Percentiles rank a stretch among this genome's conserved stretches.
phyloP scores from a whole-genome alignment of 2,797 vertebrate species.

The Pelochelys cantorii region DNA sequence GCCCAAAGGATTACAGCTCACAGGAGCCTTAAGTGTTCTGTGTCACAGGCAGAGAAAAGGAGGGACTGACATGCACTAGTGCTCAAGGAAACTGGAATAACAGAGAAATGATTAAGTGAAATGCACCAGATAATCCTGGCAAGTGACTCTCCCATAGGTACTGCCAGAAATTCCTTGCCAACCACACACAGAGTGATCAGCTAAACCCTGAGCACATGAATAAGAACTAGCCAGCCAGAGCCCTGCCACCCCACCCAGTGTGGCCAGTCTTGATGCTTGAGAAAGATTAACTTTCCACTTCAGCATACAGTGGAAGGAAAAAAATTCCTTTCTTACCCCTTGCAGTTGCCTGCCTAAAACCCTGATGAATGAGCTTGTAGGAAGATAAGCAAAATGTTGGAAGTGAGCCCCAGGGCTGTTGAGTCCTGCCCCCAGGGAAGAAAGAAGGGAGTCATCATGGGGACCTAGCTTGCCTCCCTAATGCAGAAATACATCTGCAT shows the following conservation, averaged over 20 bases:
- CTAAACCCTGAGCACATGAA: neutral
- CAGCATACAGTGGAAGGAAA: neutral
- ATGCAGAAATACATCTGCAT: neutral
- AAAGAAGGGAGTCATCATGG: neutral
- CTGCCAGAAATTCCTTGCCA: neutral
- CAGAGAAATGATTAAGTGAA: neutral
- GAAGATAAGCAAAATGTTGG: neutral
- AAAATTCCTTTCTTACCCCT: neutral
- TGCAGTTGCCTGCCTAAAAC: neutral
- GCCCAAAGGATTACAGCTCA: no score
- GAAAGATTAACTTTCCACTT: neutral
- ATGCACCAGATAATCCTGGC: neutral
- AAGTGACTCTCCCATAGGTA: neutral
- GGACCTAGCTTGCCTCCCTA: neutral
- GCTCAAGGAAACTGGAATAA: neutral
- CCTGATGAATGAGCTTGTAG: neutral
- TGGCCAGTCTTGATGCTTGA: neutral
- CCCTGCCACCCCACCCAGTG: neutral
- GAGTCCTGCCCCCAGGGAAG: neutral
- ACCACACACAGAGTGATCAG: neutral
- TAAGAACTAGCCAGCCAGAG: neutral
- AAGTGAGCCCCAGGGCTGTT: neutral
- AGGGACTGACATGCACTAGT: neutral
- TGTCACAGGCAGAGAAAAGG: neutral
- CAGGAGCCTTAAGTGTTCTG: neutral